Conservation (phyloP, 2,888 invertebrate genomes). For the Papilio gigon region DNA sequence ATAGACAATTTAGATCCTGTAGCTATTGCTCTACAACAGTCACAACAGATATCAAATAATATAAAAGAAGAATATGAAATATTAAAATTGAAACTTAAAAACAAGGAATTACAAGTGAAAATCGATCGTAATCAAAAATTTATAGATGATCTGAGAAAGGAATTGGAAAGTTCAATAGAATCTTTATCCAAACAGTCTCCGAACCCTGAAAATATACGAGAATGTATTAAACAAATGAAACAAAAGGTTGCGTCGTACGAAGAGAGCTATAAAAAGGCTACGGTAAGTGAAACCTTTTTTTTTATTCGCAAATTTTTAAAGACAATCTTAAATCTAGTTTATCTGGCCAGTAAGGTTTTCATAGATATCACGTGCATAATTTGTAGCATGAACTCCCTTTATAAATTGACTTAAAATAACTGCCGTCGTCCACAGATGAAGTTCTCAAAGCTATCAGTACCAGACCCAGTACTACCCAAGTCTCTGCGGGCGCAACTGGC, state of each 20-base stretch:
- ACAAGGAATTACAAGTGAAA: conserved; percentile 61
- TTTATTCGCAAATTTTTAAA: background rate
- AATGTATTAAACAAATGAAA: conserved; percentile 66
- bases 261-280: conserved; percentile 66
- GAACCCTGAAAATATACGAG: conserved; percentile 67
- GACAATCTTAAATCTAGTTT: background rate
- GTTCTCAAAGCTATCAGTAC: conserved; percentile 62
- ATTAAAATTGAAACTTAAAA: conserved; percentile 67
- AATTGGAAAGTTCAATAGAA: conserved; percentile 61
- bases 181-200: conserved; percentile 58
- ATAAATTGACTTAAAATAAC: background rate
- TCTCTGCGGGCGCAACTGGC: conserved; percentile 55
- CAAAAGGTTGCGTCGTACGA: conserved; percentile 71
- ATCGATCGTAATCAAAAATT: conserved; percentile 68
- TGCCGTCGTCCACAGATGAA: conserved; percentile 57
- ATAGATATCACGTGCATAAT: background rate
- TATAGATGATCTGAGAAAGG: conserved; percentile 59
- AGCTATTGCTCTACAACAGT: conserved; percentile 59
- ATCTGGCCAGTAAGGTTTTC: background rate
- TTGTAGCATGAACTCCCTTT: background rate
- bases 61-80: conserved; percentile 69
- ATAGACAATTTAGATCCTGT: conserved; percentile 62
- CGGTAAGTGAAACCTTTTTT: conserved; percentile 53
- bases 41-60: conserved; percentile 56
- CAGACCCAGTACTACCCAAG: conserved; percentile 61